phyloP scores from a whole-genome alignment of 2,113 vertebrate species.

The Aldabrachelys gigantea region DNA sequence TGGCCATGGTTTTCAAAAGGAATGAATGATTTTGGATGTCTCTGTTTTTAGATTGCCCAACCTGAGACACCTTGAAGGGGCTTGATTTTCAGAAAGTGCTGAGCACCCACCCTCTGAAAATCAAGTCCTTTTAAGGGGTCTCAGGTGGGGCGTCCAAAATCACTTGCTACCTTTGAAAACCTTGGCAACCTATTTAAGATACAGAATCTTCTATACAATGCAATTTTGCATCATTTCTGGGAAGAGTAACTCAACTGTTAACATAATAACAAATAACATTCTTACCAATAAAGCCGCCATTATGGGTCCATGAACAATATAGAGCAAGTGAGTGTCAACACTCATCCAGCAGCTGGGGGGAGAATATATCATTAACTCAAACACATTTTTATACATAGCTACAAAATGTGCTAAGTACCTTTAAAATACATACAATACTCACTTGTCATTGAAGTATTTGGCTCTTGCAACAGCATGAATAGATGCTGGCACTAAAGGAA shows the following conservation, averaged over 20 bases:
- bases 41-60: neutral
- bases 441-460: conserved; percentile 97
- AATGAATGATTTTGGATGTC: neutral
- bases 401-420: conserved; percentile 50
- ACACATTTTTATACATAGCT: neutral
- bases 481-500: conserved; percentile 92
- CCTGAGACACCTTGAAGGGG: neutral
- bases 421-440: conserved; percentile 77
- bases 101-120: neutral
- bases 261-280: neutral
- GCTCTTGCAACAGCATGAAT: conserved; percentile 94
- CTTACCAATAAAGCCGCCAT: conserved; percentile 95
- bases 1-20: neutral
- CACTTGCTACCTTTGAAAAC: neutral
- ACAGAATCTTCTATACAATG: neutral
- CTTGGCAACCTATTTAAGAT: neutral
- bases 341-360: conserved; percentile 96
- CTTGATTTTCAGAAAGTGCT: neutral
- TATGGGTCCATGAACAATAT: conserved; percentile 95
- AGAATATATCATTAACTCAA: conserved; percentile 34
- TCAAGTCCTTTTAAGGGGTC: neutral
- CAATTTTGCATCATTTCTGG: neutral
- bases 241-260: neutral
- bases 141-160: neutral
- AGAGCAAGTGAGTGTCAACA: conserved; percentile 94